Evolutionary conservation across 2,797 vertebrate species (phyloP).

Genomic region (Tragelaphus oryx): DNA sequence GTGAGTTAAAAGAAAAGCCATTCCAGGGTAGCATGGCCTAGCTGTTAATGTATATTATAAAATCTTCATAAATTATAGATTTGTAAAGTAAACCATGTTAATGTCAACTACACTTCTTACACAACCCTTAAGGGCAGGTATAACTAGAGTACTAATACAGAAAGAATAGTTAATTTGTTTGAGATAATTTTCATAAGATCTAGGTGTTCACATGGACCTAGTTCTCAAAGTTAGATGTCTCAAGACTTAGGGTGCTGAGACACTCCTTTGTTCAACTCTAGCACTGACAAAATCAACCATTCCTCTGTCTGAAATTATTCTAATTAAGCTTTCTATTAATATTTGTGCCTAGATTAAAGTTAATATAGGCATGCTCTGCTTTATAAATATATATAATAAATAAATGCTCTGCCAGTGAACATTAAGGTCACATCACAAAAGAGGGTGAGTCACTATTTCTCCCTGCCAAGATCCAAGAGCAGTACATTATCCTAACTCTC

Average conservation of each 20-base stretch:
- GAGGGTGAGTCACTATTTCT: not conserved
- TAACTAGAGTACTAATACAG: not conserved
- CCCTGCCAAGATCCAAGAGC: not conserved
- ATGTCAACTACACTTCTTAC: not conserved
- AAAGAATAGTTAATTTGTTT: not conserved
- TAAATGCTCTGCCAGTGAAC: not conserved
- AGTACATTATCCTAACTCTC: not conserved
- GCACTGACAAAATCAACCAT: not conserved
- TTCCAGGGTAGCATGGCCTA: not conserved
- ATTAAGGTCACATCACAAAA: not conserved
- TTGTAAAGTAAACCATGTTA: not conserved
- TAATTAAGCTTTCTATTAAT: not conserved
- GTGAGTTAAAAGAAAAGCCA: slow-evolving; percentile 3
- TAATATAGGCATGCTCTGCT: not conserved
- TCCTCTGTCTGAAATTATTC: not conserved
- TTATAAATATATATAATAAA: not conserved
- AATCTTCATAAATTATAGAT: not conserved
- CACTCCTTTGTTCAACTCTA: not conserved
- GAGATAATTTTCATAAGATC: not conserved
- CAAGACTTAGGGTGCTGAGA: not conserved
- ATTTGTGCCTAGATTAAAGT: not conserved
- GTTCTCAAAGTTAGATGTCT: not conserved
- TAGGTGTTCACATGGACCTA: not conserved
- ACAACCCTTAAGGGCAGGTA: not conserved
- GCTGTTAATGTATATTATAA: not conserved